These are phyloP conservation scores for Brachionus rotundiformis DNA, from an alignment of 1,140 invertebrate genomes.

Conservation along the genomic window DNA sequence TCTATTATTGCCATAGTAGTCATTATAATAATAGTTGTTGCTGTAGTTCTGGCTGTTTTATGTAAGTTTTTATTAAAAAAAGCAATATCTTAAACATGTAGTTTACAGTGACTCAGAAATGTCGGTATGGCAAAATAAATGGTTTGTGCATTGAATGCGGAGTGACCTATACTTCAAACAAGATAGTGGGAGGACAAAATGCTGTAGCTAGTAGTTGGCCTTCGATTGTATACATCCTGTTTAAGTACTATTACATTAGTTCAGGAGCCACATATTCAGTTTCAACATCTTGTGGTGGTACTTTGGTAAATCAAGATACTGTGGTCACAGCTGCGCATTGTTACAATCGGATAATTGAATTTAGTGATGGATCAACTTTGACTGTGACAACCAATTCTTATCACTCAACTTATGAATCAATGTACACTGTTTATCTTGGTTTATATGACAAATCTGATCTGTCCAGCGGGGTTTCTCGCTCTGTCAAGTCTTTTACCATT, in stretches of 20 bases:
- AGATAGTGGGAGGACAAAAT: constrained; percentile 43
- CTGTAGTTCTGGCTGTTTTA: background rate
- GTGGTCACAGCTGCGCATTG: constrained; percentile 78
- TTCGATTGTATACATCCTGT: constrained; percentile 1
- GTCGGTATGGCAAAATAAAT: background rate
- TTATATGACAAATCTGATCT: background rate
- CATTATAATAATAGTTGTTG: background rate
- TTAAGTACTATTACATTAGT: background rate
- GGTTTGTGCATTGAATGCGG: constrained; percentile 38
- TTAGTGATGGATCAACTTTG: background rate
- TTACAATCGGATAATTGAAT: constrained; percentile 18
- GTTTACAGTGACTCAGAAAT: background rate
- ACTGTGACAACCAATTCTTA: background rate
- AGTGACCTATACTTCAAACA: background rate
- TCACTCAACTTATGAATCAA: constrained; percentile 29
- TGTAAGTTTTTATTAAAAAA: background rate
- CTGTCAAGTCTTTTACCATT: background rate
- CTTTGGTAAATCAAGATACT: constrained; percentile 72
- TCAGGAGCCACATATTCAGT: background rate
- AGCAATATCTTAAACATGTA: background rate
- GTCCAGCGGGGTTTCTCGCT: background rate
- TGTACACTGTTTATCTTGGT: constrained; percentile 48
- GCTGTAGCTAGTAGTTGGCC: constrained; percentile 14
- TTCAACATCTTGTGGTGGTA: constrained; percentile 71
- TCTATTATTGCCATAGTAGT: background rate